These are phyloP conservation scores for Cryptocephalus primarius DNA, from an alignment of 2,888 invertebrate species.

Conservation along the genomic window DNA sequence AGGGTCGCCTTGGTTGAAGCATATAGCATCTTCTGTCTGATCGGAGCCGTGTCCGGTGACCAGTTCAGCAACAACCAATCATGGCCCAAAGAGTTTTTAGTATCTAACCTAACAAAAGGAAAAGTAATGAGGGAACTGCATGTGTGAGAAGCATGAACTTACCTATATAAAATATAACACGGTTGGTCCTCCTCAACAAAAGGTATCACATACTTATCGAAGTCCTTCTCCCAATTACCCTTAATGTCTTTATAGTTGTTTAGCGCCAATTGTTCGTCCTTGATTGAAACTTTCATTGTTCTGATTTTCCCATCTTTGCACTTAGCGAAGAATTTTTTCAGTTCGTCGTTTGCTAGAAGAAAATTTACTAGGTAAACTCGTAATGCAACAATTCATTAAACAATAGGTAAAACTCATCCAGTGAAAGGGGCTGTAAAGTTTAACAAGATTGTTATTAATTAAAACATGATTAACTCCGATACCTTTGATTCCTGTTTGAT, in stretches of 20 bases:
- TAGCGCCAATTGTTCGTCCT: slow-evolving; percentile 69
- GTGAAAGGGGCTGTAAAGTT: not conserved
- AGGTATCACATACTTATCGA: slow-evolving; percentile 60
- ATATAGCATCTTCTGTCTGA: slow-evolving; percentile 94
- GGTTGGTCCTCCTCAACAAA: slow-evolving; percentile 72
- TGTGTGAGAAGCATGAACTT: slow-evolving; percentile 8
- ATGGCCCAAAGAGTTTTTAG: slow-evolving; percentile 67
- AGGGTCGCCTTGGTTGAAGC: slow-evolving; percentile 96
- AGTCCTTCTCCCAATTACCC: slow-evolving; percentile 78
- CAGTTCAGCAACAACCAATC: slow-evolving; percentile 92
- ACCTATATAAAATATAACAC: slow-evolving; percentile 83
- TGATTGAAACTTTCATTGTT: slow-evolving; percentile 72
- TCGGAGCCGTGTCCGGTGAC: slow-evolving; percentile 85
- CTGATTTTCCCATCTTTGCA: slow-evolving; percentile 72
- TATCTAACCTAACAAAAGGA: slow-evolving; percentile 50
- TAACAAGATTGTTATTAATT: slow-evolving; percentile 1
- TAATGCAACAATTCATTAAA: slow-evolving; percentile 7
- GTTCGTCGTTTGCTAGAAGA: slow-evolving; percentile 65
- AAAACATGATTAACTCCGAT: slow-evolving; percentile 27
- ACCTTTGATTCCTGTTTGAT: slow-evolving; percentile 87
- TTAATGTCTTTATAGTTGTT: slow-evolving; percentile 54
- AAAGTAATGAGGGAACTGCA: not conserved
- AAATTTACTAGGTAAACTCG: slow-evolving; percentile 4
- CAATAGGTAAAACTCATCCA: slow-evolving; percentile 1
- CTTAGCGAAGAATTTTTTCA: slow-evolving; percentile 72